Evolutionary conservation across 1,140 invertebrate species (phyloP), one percentile per base, ranked within the genome.

Genomic region (Dreissena rostriformis): DNA sequence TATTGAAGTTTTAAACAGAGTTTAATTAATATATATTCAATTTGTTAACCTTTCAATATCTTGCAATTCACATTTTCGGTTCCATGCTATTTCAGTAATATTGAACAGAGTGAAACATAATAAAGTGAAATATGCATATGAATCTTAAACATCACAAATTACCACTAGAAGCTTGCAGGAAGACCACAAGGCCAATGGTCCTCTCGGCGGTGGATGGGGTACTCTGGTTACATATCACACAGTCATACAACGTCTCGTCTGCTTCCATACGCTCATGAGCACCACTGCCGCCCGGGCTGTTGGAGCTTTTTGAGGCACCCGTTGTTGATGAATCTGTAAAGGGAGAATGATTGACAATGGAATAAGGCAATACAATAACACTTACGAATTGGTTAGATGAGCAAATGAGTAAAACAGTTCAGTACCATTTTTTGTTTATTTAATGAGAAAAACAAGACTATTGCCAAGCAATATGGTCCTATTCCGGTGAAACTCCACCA

Each of bases 201-300:
- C 97, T 96, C 15, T 96, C 95, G 88, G 96, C 96, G 0, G 96
- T 97, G 88, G 96, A 97, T 12, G 97, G 95, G 63, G 97, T 96
- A 72, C 96, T 97, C 94, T 97, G 97, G 94, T 97, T 97, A 93
- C 98, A 99, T 89, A 99, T 99, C 70, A 98, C 97, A 94, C 98
- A 99, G 92, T 98, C 97, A 92, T 98, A 99, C 93, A 97, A 96
- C 52, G 90, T 83, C 29, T 89, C 88, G 26, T 70, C 71, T 39
- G 61, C 51, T 1, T 81, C 68, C 68, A 72, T 81, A 19, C 55
- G 49, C 63, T 66, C 71, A 6, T 14, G 29, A n/a, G 15, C 15
- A 72, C 66, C 80, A 49, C 73, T 70, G 49, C n/a, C 29, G 29
- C 19, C 39, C 28, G 68, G n/a, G 19, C 24, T 29, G 17, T 79